These are phyloP conservation scores for Rhabditoides inermis DNA, from an alignment of 2,888 invertebrate species.

Conservation along the genomic window DNA sequence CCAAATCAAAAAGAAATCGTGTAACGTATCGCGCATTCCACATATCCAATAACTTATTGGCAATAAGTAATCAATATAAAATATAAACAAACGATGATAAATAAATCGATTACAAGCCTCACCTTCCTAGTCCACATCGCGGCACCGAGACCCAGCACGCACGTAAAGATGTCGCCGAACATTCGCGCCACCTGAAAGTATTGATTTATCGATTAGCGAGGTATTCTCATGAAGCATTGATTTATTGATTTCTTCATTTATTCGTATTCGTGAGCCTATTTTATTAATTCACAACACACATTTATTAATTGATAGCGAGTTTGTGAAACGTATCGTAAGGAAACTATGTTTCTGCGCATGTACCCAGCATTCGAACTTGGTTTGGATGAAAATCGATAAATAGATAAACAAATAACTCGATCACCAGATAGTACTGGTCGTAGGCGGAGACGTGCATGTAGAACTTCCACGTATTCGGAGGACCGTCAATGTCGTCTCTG, in stretches of 20 bases:
- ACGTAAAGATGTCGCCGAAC: conserved; percentile 40
- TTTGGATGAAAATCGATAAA: not conserved
- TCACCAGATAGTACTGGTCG: conserved; percentile 28
- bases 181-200: conserved; percentile 25
- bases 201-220: not conserved
- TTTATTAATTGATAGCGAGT: not conserved
- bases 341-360: too few species aligned
- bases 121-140: conserved; percentile 43
- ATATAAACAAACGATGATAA: too few species aligned
- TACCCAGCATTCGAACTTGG: not conserved
- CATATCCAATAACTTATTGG: too few species aligned
- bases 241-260: not conserved
- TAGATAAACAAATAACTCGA: too few species aligned
- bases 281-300: not conserved
- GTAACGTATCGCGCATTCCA: too few species aligned
- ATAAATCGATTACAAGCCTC: conserved; percentile 1
- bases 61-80: too few species aligned
- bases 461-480: conserved; percentile 35
- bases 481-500: conserved; percentile 24
- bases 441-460: conserved; percentile 28
- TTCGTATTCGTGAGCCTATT: not conserved
- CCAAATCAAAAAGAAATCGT: too few species aligned
- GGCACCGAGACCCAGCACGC: conserved; percentile 37
- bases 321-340: not conserved
- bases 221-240: not conserved